Conservation (phyloP, 1,140 invertebrate species). For the Copidosoma floridanum region DNA sequence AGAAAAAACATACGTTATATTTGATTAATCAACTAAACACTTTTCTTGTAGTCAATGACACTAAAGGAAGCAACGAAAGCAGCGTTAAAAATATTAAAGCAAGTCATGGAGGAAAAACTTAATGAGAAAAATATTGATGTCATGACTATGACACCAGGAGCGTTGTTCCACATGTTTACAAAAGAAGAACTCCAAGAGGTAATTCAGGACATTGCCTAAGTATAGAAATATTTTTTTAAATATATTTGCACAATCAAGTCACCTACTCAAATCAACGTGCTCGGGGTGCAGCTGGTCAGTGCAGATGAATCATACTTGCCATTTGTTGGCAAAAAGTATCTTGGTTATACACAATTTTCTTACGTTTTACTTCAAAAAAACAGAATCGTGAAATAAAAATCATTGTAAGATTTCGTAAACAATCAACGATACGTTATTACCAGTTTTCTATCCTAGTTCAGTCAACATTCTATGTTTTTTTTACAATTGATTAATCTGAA, state of each 20-base stretch:
- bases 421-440: no score
- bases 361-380: slow-evolving; percentile 28
- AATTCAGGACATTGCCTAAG: slow-evolving; percentile 74
- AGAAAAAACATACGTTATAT: no score
- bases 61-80: slow-evolving; percentile 92
- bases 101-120: slow-evolving; percentile 99
- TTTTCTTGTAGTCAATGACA: slow-evolving; percentile 86
- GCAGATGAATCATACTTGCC: slow-evolving; percentile 9
- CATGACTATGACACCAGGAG: slow-evolving; percentile 84
- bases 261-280: slow-evolving; percentile 4
- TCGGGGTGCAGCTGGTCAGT: not conserved
- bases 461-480: not conserved
- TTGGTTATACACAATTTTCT: slow-evolving; percentile 18
- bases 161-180: slow-evolving; percentile 86
- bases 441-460: no score
- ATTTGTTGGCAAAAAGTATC: slow-evolving; percentile 3
- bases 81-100: slow-evolving; percentile 93
- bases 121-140: slow-evolving; percentile 98
- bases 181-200: slow-evolving; percentile 90
- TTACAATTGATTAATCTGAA: not conserved
- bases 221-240: slow-evolving; percentile 7
- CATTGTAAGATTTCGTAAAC: slow-evolving; percentile 19
- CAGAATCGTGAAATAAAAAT: slow-evolving; percentile 20
- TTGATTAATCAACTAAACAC: no score
- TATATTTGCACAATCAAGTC: not conserved